A percentile compares a stretch with the other conserved stretches of the same genome.
Evolutionary conservation across 2,888 invertebrate species (phyloP).

Genomic region (Volucella inanis): DNA sequence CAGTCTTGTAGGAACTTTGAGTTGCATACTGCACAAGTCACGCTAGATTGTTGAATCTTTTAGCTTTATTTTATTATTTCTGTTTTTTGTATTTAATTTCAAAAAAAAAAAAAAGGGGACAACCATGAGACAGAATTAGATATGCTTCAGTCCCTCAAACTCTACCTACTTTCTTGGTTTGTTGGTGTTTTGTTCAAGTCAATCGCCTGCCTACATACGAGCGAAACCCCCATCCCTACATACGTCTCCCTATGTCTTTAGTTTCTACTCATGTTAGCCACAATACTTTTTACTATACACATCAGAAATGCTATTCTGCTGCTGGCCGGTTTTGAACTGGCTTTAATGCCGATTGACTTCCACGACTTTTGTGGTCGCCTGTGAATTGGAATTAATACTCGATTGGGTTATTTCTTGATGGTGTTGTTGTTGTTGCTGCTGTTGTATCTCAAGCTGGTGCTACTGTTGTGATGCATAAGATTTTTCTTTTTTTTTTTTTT

Average conservation of each 20-base stretch:
- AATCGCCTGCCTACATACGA: conserved; percentile 66
- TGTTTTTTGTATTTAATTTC: conserved; percentile 38
- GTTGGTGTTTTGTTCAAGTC: conserved; percentile 55
- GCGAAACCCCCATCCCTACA: conserved; percentile 15
- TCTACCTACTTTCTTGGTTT: conserved; percentile 70
- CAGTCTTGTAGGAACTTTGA: neutral
- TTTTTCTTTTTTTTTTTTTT: conserved; percentile 6
- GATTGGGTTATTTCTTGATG: conserved; percentile 64
- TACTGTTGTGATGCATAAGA: conserved; percentile 18
- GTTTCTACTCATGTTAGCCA: neutral
- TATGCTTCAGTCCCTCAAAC: conserved; percentile 73
- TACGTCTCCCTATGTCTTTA: neutral
- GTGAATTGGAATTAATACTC: conserved; percentile 74
- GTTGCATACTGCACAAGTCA: conserved; percentile 26
- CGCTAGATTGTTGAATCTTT: conserved; percentile 62
- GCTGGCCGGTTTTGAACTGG: conserved; percentile 71
- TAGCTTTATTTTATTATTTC: conserved; percentile 32
- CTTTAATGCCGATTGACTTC: conserved; percentile 74
- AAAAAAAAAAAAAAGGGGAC: conserved; percentile 58
- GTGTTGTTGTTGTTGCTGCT: conserved; percentile 17
- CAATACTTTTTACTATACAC: conserved; percentile 33
- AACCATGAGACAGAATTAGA: conserved; percentile 74
- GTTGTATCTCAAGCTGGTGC: conserved; percentile 39
- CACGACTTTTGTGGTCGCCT: conserved; percentile 72
- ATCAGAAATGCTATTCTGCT: conserved; percentile 15